A percentile compares a stretch with the other conserved stretches of the same genome.
phyloP scores from a whole-genome alignment of 2,888 invertebrate genomes.

The Drosophila gaucha region DNA sequence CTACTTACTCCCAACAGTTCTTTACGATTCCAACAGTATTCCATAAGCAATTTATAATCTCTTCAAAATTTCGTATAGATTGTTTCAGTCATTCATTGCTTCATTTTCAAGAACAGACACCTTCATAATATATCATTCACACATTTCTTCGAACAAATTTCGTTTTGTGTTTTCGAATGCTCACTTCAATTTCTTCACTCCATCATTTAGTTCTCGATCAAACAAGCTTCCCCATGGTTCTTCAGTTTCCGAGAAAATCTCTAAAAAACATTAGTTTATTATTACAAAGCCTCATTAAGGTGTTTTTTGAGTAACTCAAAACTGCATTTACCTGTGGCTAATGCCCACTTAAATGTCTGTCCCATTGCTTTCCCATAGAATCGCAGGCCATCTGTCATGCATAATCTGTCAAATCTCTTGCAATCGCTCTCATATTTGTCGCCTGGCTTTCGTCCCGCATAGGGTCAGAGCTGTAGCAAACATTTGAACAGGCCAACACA shows the following conservation, averaged over 20 bases:
- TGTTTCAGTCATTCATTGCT: too few species aligned
- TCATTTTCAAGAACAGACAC: too few species aligned
- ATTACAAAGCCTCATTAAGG: background rate
- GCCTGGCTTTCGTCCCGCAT: conserved; percentile 31
- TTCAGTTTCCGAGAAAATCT: background rate
- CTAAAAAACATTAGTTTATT: background rate
- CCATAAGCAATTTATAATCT: too few species aligned
- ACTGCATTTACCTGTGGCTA: background rate
- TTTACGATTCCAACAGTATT: too few species aligned
- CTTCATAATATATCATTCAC: too few species aligned
- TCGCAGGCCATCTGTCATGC: conserved; percentile 2
- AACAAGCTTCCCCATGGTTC: background rate
- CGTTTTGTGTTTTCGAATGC: too few species aligned
- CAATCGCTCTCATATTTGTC: conserved; percentile 19
- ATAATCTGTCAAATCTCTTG: conserved; percentile 5
- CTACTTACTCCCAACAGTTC: too few species aligned
- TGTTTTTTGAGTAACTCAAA: background rate
- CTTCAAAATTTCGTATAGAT: too few species aligned
- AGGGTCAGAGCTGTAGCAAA: background rate
- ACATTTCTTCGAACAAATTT: too few species aligned
- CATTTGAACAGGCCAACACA: conserved; percentile 10
- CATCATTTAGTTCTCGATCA: background rate
- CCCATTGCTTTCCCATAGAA: background rate
- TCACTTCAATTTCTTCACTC: background rate
- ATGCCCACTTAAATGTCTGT: background rate